Percentiles rank a stretch among this genome's conserved stretches.
Conservation (phyloP, 2,113 vertebrate genomes). For the Anas platyrhynchos region DNA sequence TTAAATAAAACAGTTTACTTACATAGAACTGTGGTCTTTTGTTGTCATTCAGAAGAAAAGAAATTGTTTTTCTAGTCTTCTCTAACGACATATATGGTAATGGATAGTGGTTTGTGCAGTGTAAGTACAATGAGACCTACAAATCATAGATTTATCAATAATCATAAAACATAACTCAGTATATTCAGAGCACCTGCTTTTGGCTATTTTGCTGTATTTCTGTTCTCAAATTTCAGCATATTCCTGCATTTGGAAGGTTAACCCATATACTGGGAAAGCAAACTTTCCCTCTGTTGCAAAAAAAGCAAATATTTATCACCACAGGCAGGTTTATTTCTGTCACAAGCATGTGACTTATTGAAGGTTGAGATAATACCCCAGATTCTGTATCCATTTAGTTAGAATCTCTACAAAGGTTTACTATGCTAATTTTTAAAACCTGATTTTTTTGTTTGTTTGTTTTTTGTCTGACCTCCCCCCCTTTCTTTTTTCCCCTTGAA, state of each 20-base stretch:
- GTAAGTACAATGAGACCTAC: background rate
- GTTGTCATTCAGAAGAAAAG: background rate
- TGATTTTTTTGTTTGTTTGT: background rate
- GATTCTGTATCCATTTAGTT: background rate
- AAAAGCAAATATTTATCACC: background rate
- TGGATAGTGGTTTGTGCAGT: background rate
- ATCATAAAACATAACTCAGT: background rate
- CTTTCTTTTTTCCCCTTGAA: too few species aligned
- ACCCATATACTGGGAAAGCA: background rate
- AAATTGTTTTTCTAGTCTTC: background rate
- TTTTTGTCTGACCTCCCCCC: too few species aligned
- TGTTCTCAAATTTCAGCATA: background rate
- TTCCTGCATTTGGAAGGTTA: background rate
- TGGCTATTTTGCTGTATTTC: background rate
- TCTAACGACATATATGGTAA: background rate
- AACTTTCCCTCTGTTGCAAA: background rate
- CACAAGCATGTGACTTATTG: background rate
- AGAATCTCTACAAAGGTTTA: background rate
- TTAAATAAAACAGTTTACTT: background rate
- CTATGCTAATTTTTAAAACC: background rate
- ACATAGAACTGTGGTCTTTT: background rate
- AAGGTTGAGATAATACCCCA: background rate
- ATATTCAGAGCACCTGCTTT: background rate
- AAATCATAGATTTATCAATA: background rate
- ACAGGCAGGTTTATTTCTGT: background rate